A percentile compares a stretch with the other conserved stretches of the same genome.
phyloP scores from a whole-genome alignment of 2,113 vertebrate species.

The Pao palembangensis region DNA sequence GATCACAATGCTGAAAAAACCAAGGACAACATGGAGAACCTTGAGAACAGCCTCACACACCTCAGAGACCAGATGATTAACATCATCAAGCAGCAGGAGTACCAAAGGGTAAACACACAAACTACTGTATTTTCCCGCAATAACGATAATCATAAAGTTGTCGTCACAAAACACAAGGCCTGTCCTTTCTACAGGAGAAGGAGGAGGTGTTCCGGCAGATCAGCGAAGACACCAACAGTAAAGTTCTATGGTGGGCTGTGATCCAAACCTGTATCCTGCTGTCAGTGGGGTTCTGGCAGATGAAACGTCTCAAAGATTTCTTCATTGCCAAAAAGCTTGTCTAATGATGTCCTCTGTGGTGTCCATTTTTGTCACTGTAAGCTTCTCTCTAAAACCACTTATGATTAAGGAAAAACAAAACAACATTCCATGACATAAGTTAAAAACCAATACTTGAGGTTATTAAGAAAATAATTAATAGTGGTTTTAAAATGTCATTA shows the following conservation, averaged over 20 bases:
- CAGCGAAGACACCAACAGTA: constrained; percentile 85
- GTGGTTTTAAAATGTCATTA: not conserved
- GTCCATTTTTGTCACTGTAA: too few species aligned
- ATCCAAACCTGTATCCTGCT: constrained; percentile 82
- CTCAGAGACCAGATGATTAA: constrained; percentile 81
- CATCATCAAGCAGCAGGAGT: constrained; percentile 84
- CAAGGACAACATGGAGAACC: constrained; percentile 81
- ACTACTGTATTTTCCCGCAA: not conserved
- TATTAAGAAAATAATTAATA: not conserved
- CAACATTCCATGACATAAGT: not conserved
- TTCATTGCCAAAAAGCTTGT: constrained; percentile 90
- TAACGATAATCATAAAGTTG: not conserved
- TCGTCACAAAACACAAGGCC: too few species aligned
- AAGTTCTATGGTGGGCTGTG: constrained; percentile 87
- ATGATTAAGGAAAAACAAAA: not conserved
- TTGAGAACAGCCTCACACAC: constrained; percentile 76
- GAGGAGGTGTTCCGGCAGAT: constrained; percentile 86
- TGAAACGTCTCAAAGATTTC: constrained; percentile 87
- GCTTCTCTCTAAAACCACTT: too few species aligned
- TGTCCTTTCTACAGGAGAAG: constrained; percentile 75
- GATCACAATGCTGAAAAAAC: constrained; percentile 70
- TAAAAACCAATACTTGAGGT: not conserved
- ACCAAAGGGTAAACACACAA: constrained; percentile 80
- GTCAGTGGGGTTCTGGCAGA: constrained; percentile 86
- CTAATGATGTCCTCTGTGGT: constrained; percentile 56